A percentile compares a stretch with the other conserved stretches of the same genome.
Evolutionary conservation across 2,113 vertebrate species (phyloP).

Genomic region (Mohoua ochrocephala): DNA sequence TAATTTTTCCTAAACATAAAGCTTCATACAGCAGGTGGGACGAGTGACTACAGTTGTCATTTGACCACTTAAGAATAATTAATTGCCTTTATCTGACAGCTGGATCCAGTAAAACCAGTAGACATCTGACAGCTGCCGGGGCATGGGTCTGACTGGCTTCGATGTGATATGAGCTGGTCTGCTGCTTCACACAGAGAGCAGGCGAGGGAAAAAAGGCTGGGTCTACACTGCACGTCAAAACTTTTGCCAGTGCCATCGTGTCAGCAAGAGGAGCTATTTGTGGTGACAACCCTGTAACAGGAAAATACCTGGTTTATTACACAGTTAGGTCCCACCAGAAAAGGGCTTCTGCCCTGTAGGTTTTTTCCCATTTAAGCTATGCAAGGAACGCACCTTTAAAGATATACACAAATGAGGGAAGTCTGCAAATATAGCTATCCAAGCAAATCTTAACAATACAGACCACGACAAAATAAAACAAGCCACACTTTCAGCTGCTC

Average conservation of each 20-base stretch:
- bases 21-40: neutral
- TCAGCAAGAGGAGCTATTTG: neutral
- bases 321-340: neutral
- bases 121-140: neutral
- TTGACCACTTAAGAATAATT: constrained; percentile 48
- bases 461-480: neutral
- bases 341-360: neutral
- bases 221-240: neutral
- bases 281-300: neutral
- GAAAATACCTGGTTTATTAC: neutral
- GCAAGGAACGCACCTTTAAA: neutral
- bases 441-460: neutral
- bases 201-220: neutral
- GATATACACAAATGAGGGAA: no score
- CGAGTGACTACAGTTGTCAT: neutral
- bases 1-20: neutral
- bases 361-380: neutral
- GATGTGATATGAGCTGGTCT: neutral
- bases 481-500: neutral
- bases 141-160: neutral
- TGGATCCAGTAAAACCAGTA: constrained; percentile 1
- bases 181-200: neutral
- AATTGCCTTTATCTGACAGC: constrained; percentile 14
- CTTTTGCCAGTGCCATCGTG: neutral
- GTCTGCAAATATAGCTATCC: neutral